Percentiles rank a stretch among this genome's conserved stretches.
Conservation (phyloP, 2,797 vertebrate genomes). For the Cossypha dichroa region DNA sequence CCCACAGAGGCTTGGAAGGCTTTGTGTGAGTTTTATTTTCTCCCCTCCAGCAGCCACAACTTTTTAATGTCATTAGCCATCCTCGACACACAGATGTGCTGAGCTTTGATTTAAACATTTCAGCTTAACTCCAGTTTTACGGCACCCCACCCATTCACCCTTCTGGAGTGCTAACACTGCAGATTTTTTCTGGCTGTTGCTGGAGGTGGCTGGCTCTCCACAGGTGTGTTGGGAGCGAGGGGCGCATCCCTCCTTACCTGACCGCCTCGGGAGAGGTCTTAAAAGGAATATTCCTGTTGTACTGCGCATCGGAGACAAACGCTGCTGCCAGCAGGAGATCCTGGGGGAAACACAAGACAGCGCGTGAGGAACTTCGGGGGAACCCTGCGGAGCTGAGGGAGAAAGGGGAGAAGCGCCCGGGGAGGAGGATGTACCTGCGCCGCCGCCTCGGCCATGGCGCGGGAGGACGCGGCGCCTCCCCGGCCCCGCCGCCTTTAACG, state of each 20-base stretch:
- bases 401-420: rapidly evolving
- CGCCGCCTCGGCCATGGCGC: neutral
- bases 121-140: neutral
- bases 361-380: neutral
- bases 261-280: neutral
- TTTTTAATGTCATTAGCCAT: neutral
- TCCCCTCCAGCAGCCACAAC: rapidly evolving
- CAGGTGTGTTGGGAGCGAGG: neutral
- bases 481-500: neutral
- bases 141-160: neutral
- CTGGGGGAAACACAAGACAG: neutral
- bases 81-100: rapidly evolving
- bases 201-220: neutral
- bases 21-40: rapidly evolving
- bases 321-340: neutral
- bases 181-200: neutral
- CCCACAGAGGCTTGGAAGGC: neutral
- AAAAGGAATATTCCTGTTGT: neutral
- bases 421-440: neutral
- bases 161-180: neutral
- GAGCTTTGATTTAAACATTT: rapidly evolving
- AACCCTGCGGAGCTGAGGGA: rapidly evolving
- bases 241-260: neutral
- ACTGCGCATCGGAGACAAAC: neutral
- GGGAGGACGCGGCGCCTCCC: rapidly evolving